Base-by-base conservation (phyloP, 2,797 vertebrate genomes). In the Pseudopleuronectes americanus region DNA sequence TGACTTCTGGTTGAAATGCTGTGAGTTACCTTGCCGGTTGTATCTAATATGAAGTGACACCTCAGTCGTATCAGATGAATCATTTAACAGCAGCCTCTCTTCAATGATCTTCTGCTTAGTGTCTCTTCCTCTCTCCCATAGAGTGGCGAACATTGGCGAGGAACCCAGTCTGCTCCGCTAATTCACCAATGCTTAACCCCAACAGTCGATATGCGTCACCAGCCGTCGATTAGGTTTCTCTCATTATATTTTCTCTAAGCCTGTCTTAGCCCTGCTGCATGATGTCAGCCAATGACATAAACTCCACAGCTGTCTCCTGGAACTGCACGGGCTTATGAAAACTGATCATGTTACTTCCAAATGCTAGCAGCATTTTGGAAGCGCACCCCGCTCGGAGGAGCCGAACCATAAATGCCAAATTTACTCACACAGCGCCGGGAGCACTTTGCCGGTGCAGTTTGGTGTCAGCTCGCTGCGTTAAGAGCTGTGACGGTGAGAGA, bases 201-300 rank as follows among this genome's bases (percentile, higher is more conserved):
- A 81, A 84, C 74, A 71, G 79, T 76, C 2, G 60, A 83, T 77
- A 71, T 8, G 58, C 71, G 79, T 88, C 79, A 57, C 83, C 81
- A 80, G 84, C 60, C 4, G 45, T 86, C 59, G 64, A 83, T 89
- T 87, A 70, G 61, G 83, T 89, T 92, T 89, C 88, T 80, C 80
- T 87, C 83, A 76, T 90, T 83, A 85, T 89, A 87, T 85, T 89
- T 77, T 56, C 78, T 78, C 73, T 88, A 90, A 92, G 83, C 86
- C 68, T 1, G 76, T 85, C 75, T 93, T 83, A 88, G 71, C 85
- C 59, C 54, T 43, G 13, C 79, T 73, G 81, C 81, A 85, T 92
- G 90, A 93, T 89, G 91, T 93, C 92, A 93, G 83, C 63, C 81
- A 68, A 56, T 90, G 91, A 92, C 90, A 89, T 89, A 91, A 89